phyloP scores from a whole-genome alignment of 2,797 vertebrate species.

The Tadarida brasiliensis region DNA sequence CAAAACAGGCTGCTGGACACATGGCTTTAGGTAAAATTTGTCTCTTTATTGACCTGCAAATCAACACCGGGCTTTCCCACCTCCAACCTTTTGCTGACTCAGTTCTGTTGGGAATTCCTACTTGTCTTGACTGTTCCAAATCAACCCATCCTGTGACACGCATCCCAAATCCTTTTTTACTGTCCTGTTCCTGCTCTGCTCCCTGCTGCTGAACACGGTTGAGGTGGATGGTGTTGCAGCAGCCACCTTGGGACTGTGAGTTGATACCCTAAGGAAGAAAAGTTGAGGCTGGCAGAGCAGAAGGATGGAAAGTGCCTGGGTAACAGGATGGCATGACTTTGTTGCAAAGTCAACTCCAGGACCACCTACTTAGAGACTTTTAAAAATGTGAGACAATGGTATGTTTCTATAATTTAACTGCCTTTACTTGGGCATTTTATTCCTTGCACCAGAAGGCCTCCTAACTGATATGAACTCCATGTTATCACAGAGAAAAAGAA shows the following conservation, averaged over 20 bases:
- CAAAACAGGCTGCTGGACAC: background rate
- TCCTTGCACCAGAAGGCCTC: background rate
- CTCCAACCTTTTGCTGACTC: background rate
- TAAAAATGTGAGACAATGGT: background rate
- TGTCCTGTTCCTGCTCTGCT: background rate
- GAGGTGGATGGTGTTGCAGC: background rate
- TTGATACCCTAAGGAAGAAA: background rate
- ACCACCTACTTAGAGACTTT: background rate
- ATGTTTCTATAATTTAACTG: background rate
- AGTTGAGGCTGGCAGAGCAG: background rate
- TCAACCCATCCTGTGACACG: no score
- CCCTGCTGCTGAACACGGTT: background rate
- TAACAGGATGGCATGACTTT: background rate
- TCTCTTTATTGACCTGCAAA: background rate
- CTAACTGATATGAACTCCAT: background rate
- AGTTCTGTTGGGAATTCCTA: background rate
- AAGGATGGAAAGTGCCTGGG: background rate
- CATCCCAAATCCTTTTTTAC: background rate
- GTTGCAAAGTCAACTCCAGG: background rate
- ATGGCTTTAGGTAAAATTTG: background rate
- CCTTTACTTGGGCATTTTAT: background rate
- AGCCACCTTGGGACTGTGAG: background rate
- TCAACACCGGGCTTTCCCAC: background rate
- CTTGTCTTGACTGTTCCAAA: background rate
- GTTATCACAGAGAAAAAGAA: background rate